Conservation (phyloP, 2,797 vertebrate genomes). For the Catostomus latipinnis region DNA sequence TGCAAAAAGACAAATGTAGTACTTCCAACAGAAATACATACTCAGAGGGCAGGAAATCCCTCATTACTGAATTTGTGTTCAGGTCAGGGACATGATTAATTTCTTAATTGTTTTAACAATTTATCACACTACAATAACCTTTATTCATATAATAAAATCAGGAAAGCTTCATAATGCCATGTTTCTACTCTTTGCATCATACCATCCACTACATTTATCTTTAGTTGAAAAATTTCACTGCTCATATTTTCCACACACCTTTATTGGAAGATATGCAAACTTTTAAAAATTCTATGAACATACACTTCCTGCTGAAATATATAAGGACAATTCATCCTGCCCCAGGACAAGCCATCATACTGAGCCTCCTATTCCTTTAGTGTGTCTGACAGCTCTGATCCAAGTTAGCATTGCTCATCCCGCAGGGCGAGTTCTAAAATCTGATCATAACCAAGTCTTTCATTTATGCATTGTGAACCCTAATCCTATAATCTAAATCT, state of each 20-base stretch:
- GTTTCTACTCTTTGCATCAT: neutral
- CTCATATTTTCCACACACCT: neutral
- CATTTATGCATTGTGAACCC: constrained; percentile 47
- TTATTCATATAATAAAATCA: too few species aligned
- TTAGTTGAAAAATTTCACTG: neutral
- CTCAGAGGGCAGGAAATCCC: too few species aligned
- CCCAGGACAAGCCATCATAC: constrained; percentile 28
- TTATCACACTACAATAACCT: too few species aligned
- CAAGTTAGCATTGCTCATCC: constrained; percentile 28
- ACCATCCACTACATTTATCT: neutral
- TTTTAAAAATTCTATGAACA: neutral
- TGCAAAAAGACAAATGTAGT: too few species aligned
- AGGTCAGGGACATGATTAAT: too few species aligned
- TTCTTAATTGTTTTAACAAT: too few species aligned
- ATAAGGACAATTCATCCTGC: neutral
- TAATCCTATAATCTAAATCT: constrained; percentile 57
- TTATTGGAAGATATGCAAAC: constrained; percentile 1
- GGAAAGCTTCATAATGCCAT: too few species aligned
- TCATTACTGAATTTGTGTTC: too few species aligned
- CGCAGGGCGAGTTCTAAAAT: constrained; percentile 20
- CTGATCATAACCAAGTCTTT: constrained; percentile 47
- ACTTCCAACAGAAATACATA: too few species aligned
- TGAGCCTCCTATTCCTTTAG: constrained; percentile 36
- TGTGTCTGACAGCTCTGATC: constrained; percentile 56
- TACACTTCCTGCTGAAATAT: constrained; percentile 30